Conservation (phyloP, 92 coral and sea anemone species). For the Epizoanthus scotinus region DNA sequence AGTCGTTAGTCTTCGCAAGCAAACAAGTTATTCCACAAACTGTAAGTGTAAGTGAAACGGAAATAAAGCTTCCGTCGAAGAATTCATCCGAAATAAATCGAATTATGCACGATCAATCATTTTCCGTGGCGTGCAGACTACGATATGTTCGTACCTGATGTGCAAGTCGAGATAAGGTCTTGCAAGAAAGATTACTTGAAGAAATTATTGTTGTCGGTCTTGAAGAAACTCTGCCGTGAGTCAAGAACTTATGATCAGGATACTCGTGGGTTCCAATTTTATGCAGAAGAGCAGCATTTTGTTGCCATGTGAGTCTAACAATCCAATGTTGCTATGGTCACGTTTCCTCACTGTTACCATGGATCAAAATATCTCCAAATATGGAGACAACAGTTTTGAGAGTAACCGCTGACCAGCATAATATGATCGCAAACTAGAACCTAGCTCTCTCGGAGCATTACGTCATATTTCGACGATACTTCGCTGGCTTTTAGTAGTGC, state of each 20-base stretch:
- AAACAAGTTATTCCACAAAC: neutral
- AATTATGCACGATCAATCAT: neutral
- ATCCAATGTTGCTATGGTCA: conserved; percentile 67
- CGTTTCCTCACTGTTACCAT: conserved; percentile 47
- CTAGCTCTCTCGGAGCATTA: conserved; percentile 2
- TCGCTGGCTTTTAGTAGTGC: conserved; percentile 24
- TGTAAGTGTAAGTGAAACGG: too few relatives aligned
- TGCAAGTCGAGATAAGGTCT: neutral
- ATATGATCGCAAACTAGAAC: neutral
- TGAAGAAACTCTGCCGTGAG: neutral
- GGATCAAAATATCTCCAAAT: conserved; percentile 21
- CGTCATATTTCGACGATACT: neutral
- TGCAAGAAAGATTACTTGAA: neutral
- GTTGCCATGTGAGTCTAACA: conserved; percentile 44
- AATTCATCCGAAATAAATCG: neutral
- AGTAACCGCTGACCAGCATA: neutral
- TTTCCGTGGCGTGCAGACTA: conserved; percentile 5
- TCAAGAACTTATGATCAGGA: neutral
- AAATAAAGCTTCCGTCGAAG: neutral
- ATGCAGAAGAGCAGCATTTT: neutral
- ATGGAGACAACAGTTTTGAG: neutral
- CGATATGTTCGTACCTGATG: neutral
- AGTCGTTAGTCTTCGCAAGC: neutral
- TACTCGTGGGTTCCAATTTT: neutral
- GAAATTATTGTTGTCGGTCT: neutral